phyloP scores from a whole-genome alignment of 1,140 invertebrate genomes.

The Vanessa atalanta region DNA sequence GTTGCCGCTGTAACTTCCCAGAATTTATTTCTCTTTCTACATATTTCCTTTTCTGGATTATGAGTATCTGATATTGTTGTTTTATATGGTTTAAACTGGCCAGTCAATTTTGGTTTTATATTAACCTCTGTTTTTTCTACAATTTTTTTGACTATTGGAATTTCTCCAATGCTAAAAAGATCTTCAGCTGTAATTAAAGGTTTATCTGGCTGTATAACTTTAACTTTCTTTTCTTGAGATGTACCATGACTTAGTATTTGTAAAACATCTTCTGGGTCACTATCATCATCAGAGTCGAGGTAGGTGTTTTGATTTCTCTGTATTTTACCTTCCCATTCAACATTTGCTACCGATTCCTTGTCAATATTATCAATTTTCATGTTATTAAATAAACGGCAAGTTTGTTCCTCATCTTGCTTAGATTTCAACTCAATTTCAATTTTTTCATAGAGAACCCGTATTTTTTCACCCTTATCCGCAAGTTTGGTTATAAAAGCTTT shows the following conservation, averaged over 20 bases:
- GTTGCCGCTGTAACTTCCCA: conserved; percentile 88
- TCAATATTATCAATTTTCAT: conserved; percentile 82
- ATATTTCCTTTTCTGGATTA: conserved; percentile 83
- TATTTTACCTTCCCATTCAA: conserved; percentile 85
- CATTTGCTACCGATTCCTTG: conserved; percentile 81
- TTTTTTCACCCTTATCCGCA: conserved; percentile 86
- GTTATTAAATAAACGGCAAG: conserved; percentile 82
- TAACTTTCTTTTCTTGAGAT: conserved; percentile 82
- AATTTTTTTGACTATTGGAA: conserved; percentile 82
- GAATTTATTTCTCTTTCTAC: conserved; percentile 81
- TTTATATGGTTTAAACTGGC: conserved; percentile 84
- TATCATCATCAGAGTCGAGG: conserved; percentile 85
- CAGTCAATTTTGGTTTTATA: conserved; percentile 51
- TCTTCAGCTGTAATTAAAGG: conserved; percentile 83
- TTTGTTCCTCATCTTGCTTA: conserved; percentile 82
- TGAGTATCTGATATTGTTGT: conserved; percentile 84
- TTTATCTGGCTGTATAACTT: conserved; percentile 79
- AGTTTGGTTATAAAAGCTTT: conserved; percentile 79
- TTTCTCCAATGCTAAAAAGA: conserved; percentile 81
- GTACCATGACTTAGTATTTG: conserved; percentile 84
- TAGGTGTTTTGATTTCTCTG: conserved; percentile 63
- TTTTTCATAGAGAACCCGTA: conserved; percentile 81
- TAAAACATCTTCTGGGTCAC: conserved; percentile 83
- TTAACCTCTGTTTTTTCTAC: conserved; percentile 82
- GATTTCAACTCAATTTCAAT: conserved; percentile 81